These are phyloP conservation scores for Gonocerus acuteangulatus DNA, from an alignment of 2,888 invertebrate species.

Conservation along the genomic window DNA sequence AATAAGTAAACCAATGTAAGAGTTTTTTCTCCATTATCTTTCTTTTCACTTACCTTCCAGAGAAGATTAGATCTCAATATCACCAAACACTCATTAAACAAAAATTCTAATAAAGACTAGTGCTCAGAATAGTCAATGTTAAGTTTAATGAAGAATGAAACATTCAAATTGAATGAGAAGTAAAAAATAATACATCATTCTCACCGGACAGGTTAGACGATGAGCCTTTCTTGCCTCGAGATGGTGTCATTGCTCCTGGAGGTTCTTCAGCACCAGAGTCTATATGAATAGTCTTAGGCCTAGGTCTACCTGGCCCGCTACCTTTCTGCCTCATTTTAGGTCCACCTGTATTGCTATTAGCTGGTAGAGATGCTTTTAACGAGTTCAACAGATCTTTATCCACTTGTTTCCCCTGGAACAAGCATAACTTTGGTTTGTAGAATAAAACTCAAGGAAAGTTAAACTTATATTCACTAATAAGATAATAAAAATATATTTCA, in stretches of 20 bases:
- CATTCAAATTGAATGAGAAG: too few species aligned
- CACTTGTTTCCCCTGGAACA: constrained; percentile 63
- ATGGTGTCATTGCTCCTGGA: constrained; percentile 63
- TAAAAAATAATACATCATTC: too few species aligned
- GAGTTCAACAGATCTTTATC: constrained; percentile 61
- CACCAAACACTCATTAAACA: too few species aligned
- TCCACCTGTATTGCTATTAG: constrained; percentile 33
- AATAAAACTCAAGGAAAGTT: not conserved
- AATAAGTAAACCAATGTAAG: too few species aligned
- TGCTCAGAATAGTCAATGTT: too few species aligned
- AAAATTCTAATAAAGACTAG: too few species aligned
- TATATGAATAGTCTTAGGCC: constrained; percentile 86
- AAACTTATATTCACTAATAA: too few species aligned
- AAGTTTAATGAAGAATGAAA: too few species aligned
- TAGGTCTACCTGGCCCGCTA: constrained; percentile 54
- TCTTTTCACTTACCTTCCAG: too few species aligned
- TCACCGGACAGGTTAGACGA: constrained; percentile 74
- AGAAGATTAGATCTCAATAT: too few species aligned
- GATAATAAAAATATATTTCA: constrained; percentile 9
- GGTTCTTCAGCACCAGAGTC: constrained; percentile 72
- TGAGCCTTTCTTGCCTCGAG: constrained; percentile 71
- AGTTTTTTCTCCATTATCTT: too few species aligned
- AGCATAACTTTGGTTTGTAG: too few species aligned
- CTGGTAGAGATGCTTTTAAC: constrained; percentile 45
- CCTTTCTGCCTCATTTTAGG: constrained; percentile 59